Base-by-base conservation (phyloP, 2,113 vertebrate species). In the Okapia johnstoni region DNA sequence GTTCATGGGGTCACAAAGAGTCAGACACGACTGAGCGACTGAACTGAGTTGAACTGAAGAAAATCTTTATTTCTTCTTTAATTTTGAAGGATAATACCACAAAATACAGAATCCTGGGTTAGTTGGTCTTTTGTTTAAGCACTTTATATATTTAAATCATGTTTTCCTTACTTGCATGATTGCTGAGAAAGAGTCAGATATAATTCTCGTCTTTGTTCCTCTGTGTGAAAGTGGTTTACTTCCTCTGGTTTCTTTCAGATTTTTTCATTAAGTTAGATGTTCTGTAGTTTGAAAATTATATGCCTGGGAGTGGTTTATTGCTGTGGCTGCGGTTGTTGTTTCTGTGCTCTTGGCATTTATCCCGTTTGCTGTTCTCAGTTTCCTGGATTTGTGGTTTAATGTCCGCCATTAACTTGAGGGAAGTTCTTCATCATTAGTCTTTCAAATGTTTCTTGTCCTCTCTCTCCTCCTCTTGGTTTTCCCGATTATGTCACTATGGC, bases 401-500 rank as follows among this genome's bases (percentile, higher is more conserved):
- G 28, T 28, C 28, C 0, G 0, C 46, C 77, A 33, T 33, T 21
- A 80, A 52, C 30, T 21, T 33, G 16, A 50, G 46, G 28, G 46
- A 33, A 33, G 30, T 80, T 50, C 77, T 80, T 80, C 21, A 16
- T 50, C 28, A 30, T 50, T 79, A 6, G 16, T 80, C 50, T 80
- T 52, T 80, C 46, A 80, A 80, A 12, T 80, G 33, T 80, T 50
- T 80, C 77, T 52, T 50, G 16, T 50, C 26, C 28, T 80, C 46
- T 50, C 46, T 52, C 9, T 21, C 48, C 77, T 50, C 77, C 77
- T 80, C 50, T 30, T 80, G 46, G 11, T 33, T 50, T 80, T 50
- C 16, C 77, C 9, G 30, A 21, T 50, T 80, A 52, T 0, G 1
- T 2, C 3, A 33, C 16, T 80, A 33, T 0, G 0, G 46, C 28